These are phyloP conservation scores for Eidolon dupreanum DNA, from an alignment of 2,797 vertebrate species.

Conservation along the genomic window DNA sequence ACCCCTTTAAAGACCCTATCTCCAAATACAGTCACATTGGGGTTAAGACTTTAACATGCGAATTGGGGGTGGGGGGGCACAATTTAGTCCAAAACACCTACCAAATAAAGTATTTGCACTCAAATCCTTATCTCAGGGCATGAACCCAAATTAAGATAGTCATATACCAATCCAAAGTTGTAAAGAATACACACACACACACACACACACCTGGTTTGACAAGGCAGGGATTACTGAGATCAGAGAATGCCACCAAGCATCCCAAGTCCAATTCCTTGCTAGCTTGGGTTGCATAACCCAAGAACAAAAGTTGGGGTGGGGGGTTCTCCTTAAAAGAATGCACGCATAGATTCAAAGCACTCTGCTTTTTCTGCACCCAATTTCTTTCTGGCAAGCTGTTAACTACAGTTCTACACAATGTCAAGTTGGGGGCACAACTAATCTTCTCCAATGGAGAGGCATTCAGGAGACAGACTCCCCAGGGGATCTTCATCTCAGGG, in stretches of 20 bases:
- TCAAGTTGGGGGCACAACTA: background rate
- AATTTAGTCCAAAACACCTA: background rate
- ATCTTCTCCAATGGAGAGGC: background rate
- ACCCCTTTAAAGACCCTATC: background rate
- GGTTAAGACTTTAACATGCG: background rate
- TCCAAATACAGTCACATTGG: background rate
- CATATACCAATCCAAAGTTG: background rate
- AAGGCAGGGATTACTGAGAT: background rate
- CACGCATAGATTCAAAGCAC: background rate
- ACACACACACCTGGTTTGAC: background rate
- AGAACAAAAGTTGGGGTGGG: background rate
- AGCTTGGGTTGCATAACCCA: background rate
- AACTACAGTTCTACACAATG: background rate
- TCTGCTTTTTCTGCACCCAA: background rate
- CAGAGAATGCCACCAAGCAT: background rate
- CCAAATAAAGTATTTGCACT: background rate
- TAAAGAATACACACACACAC: background rate
- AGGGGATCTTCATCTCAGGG: accelerated
- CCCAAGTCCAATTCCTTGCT: background rate
- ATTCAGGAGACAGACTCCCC: background rate
- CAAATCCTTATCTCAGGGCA: background rate
- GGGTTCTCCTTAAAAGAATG: background rate
- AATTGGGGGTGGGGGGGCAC: no score
- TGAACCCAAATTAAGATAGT: background rate
- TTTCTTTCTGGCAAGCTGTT: background rate